phyloP scores from a whole-genome alignment of 2,113 vertebrate genomes.

The Tonatia bakeri region DNA sequence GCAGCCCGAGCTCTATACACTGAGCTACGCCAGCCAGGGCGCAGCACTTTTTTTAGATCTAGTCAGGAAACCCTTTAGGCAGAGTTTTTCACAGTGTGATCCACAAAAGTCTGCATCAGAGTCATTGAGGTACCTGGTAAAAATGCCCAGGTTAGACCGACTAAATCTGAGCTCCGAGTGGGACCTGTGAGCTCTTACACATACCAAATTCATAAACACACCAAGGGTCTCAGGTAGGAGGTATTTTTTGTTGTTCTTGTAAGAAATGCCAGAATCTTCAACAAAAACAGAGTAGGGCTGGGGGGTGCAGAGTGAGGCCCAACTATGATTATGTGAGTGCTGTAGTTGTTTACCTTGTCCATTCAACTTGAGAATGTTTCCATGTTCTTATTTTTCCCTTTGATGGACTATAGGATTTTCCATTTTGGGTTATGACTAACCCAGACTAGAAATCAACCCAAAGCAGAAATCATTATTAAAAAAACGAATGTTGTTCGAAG shows the following conservation, averaged over 20 bases:
- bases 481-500: not conserved
- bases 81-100: not conserved
- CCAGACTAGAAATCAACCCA: not conserved
- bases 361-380: not conserved
- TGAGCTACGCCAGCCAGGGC: too few relatives aligned
- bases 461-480: not conserved
- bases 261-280: not conserved
- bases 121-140: not conserved
- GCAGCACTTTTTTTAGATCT: not conserved
- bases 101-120: not conserved
- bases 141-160: not conserved
- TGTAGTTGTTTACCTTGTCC: not conserved
- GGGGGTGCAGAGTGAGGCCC: not conserved
- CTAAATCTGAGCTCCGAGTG: not conserved
- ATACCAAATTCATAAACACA: not conserved
- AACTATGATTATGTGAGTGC: not conserved
- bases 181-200: not conserved
- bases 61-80: not conserved
- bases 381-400: not conserved
- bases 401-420: not conserved
- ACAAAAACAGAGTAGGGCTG: not conserved
- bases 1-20: too few relatives aligned
- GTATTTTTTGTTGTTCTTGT: not conserved
- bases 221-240: not conserved
- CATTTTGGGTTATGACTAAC: not conserved